Base-by-base conservation (phyloP, 2,888 invertebrate species). In the Schizotus pectinicornis region DNA sequence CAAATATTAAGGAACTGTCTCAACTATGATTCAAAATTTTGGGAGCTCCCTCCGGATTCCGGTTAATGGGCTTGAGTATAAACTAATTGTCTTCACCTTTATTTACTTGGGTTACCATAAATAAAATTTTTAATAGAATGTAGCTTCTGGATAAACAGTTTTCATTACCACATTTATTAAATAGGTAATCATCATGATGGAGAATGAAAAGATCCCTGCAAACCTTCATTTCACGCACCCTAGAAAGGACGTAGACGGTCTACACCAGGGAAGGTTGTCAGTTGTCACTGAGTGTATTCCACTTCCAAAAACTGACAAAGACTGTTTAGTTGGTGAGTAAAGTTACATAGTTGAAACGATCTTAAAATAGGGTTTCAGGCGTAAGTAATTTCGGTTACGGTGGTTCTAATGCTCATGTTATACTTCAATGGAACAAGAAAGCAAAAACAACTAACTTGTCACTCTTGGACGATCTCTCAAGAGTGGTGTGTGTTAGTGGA, bases 311-410 rank as follows among this genome's bases (percentile, higher is more conserved):
- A 72, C 78, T 35, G 84, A 84, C 12, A 84, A 84, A 36, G 36
- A 42, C 2, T 35, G 52, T 11, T 3, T 55, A 1, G 12, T 61
- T 22, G 22, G 22, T 22, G 5, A 22, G 22, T 22, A 22, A 22
- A 22, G 22, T 3, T 3, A 22, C 2, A 3, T 2, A 22, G 22
- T 22, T 22, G 22, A 22, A n/a, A 22, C 22, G 22, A 22, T 22
- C 5, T 2, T 5, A 2, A 22, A 22, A 22, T 3, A 22, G 2
- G 5, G 5, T 22, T 22, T 22, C 22, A 3, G 61, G 53, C n/a
- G 83, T 95, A 22, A 95, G 92, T 81, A 93, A 85, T 6, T 87
- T 87, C 74, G 87, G 87, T n/a, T 88, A 87, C 74, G 87, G 87
- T 54, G 87, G 87, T 14, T 77, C 81, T 36, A 84, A 84, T 70